Evolutionary conservation across 1,140 invertebrate genomes (phyloP).

Genomic region (Drosophila orena): DNA sequence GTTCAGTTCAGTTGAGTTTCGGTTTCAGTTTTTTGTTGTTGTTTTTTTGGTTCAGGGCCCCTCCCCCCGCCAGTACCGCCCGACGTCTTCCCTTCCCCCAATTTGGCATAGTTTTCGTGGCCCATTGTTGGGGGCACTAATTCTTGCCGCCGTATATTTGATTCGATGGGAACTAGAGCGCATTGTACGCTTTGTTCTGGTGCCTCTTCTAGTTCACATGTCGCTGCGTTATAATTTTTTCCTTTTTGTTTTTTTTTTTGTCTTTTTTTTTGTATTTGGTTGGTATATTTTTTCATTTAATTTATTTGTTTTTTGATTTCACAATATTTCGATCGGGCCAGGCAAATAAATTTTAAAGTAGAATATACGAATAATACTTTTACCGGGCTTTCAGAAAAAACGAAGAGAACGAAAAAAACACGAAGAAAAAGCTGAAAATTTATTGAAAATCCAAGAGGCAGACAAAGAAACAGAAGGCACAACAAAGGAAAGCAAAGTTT

Average conservation of each 20-base stretch:
- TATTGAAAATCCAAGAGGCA: constrained; percentile 58
- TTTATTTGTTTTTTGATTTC: constrained; percentile 82
- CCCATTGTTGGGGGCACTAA: constrained; percentile 42
- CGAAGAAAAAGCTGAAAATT: constrained; percentile 38
- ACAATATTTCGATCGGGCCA: constrained; percentile 80
- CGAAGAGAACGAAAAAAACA: no score
- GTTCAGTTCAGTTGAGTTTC: constrained; percentile 43
- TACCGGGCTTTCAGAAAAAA: constrained; percentile 8
- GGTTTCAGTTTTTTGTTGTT: constrained; percentile 28
- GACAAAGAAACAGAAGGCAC: constrained; percentile 21
- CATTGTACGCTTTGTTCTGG: constrained; percentile 65
- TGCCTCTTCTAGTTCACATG: constrained; percentile 24
- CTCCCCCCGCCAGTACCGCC: not conserved
- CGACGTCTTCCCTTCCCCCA: constrained; percentile 2
- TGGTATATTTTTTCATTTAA: constrained; percentile 69
- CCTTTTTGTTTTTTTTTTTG: constrained; percentile 6
- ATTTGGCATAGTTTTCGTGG: constrained; percentile 31
- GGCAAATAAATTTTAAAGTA: constrained; percentile 68
- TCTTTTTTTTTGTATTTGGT: not conserved
- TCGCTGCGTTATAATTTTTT: constrained; percentile 20
- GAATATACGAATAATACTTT: constrained; percentile 20
- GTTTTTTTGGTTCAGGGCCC: constrained; percentile 18
- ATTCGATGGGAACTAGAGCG: constrained; percentile 76
- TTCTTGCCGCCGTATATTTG: constrained; percentile 23
- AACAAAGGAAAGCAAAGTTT: constrained; percentile 70